Percentiles rank a stretch among this genome's conserved stretches.
Evolutionary conservation across 92 coral and sea anemone species (phyloP).

Genomic region (Palythoa heliodiscus): DNA sequence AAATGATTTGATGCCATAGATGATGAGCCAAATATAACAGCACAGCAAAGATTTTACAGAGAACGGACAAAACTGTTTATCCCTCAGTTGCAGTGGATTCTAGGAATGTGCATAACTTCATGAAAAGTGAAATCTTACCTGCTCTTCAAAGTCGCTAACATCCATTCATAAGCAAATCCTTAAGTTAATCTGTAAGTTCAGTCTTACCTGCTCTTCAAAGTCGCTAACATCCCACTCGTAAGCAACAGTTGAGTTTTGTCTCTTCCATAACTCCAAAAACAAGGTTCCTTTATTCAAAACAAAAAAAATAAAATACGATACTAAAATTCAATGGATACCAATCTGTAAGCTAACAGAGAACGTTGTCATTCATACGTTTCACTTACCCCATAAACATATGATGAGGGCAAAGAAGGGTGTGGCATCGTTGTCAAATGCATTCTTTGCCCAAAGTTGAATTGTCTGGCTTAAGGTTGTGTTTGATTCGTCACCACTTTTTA

Average conservation of each 20-base stretch:
- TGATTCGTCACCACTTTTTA: slow-evolving; percentile 24
- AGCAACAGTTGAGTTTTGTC: slow-evolving; percentile 81
- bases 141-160: slow-evolving; percentile 91
- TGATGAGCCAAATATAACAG: not conserved
- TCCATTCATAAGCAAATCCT: slow-evolving; percentile 85
- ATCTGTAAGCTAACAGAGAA: not conserved
- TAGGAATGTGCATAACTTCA: too few species aligned
- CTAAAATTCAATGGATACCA: not conserved
- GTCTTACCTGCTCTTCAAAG: slow-evolving; percentile 91
- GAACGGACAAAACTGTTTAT: too few species aligned
- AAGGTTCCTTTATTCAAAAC: slow-evolving; percentile 72
- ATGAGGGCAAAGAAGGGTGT: slow-evolving; percentile 93
- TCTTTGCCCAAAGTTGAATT: slow-evolving; percentile 80
- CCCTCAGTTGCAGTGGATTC: too few species aligned
- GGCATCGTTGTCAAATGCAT: slow-evolving; percentile 87
- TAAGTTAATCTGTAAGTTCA: too few species aligned
- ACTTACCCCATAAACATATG: slow-evolving; percentile 96
- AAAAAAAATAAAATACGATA: not conserved
- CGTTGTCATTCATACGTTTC: not conserved
- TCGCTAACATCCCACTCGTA: slow-evolving; percentile 96
- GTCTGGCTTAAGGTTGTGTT: slow-evolving; percentile 65
- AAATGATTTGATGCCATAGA: not conserved
- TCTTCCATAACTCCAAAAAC: slow-evolving; percentile 92
- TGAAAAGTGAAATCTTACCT: slow-evolving; percentile 61
- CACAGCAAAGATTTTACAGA: too few species aligned